These are phyloP conservation scores for Cyclopterus lumpus DNA, from an alignment of 2,797 vertebrate species.

Conservation along the genomic window DNA sequence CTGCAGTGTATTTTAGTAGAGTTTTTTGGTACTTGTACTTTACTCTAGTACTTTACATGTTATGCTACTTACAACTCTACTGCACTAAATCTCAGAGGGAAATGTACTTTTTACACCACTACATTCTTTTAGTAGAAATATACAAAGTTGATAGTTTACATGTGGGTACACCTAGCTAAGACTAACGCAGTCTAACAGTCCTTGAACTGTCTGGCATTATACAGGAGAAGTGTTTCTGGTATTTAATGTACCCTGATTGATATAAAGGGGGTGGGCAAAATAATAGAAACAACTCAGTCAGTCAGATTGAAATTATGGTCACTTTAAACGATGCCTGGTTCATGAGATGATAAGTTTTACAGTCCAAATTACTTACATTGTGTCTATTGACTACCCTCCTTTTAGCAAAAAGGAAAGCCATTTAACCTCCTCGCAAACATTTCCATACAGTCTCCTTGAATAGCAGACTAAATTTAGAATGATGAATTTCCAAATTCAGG, in stretches of 20 bases:
- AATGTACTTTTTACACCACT: neutral
- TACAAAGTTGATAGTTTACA: neutral
- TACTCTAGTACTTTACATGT: neutral
- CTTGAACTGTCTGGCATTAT: neutral
- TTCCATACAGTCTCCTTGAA: conserved; percentile 11
- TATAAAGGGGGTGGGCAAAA: neutral
- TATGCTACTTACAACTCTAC: neutral
- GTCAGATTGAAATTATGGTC: neutral
- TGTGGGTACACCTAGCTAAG: neutral
- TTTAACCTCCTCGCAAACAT: neutral
- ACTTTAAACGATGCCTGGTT: neutral
- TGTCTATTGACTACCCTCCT: neutral
- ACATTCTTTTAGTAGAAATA: neutral
- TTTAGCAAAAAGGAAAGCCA: conserved; percentile 6
- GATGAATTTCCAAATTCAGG: conserved; percentile 40
- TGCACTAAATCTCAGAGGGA: neutral
- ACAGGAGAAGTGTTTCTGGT: neutral
- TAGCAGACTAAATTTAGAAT: conserved; percentile 47
- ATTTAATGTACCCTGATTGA: neutral
- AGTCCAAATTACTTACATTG: conserved; percentile 1
- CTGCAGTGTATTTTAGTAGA: neutral
- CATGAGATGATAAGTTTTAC: conserved; percentile 2
- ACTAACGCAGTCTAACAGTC: neutral
- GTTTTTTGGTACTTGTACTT: neutral
- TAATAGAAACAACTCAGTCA: neutral